Evolutionary conservation across 2,888 invertebrate species (phyloP), one percentile per base, ranked within the genome.

Genomic region (Protonemura montana): DNA sequence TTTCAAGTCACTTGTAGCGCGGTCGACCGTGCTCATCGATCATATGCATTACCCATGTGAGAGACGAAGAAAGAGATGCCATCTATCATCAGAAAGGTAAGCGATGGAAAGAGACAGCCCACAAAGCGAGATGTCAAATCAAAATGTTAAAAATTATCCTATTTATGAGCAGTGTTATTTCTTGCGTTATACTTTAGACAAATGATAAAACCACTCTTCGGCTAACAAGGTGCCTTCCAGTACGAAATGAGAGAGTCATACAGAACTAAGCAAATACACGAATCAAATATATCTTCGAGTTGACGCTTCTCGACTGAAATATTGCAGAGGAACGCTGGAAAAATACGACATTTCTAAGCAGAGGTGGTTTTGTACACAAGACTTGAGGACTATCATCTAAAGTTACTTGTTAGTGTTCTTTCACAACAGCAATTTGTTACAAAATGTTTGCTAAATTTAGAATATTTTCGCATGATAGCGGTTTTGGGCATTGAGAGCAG

Each of bases 141-240:
- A 59, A 59, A 59, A 3, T 7, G 59, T 59, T 59, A 59, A 59
- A 59, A 59, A 59, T 59, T 59, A 59, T 59, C 59, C 59, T 59
- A 59, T 59, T 59, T 59, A 59, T 59, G 59, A 59, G 59, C 59
- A 59, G 21, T 59, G 59, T 59, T 59, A 59, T 59, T 59, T 59
- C 59, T 59, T 59, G 59, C 59, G 59, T 59, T 59, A 59, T 59
- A 59, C 59, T 59, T 59, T 59, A 59, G 59, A 59, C 59, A 59
- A 59, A 59, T 59, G 59, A 59, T 59, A 59, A 21, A 59, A 59
- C 59, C 59, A 59, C 59, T 59, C 59, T 59, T 59, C 6, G 21
- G 59, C 59, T 59, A 59, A 59, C 59, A 59, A 59, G 59, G 59
- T 59, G 59, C 6, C 3, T 59, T 13, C 59, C 59, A 21, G 59